Percentiles rank a stretch among this genome's conserved stretches.
Conservation (phyloP, 2,113 vertebrate genomes). For the Desmodus rotundus region DNA sequence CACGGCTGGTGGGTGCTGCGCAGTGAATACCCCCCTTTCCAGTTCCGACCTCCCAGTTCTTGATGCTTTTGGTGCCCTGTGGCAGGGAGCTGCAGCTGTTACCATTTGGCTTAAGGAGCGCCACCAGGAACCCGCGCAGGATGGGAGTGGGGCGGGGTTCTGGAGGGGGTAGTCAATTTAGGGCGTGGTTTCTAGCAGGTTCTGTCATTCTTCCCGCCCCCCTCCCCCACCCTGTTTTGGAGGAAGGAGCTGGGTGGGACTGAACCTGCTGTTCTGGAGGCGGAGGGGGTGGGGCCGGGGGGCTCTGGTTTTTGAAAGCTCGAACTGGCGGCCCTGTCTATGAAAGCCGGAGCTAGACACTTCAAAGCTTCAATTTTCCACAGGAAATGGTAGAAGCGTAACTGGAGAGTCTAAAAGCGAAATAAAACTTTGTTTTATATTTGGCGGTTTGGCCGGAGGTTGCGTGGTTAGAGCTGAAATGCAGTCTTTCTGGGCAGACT, state of each 20-base stretch:
- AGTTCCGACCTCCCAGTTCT: neutral
- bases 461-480: conserved; percentile 77
- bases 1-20: neutral
- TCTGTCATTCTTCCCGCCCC: neutral
- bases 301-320: neutral
- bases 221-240: neutral
- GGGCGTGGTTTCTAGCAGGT: neutral
- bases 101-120: neutral
- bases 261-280: neutral
- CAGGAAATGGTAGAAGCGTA: conserved; percentile 81
- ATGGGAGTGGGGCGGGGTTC: neutral
- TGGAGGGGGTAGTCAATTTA: neutral
- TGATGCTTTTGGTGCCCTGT: neutral
- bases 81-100: neutral
- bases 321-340: neutral
- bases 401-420: conserved; percentile 75
- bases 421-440: conserved; percentile 82
- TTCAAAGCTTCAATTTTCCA: conserved; percentile 75
- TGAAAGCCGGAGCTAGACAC: conserved; percentile 41
- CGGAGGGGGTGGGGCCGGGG: neutral
- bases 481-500: conserved; percentile 80
- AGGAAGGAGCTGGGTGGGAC: neutral
- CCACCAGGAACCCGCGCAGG: neutral
- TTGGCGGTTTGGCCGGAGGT: conserved; percentile 79
- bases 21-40: neutral